Evolutionary conservation across 2,888 invertebrate genomes (phyloP), one percentile per base, ranked within the genome.

Genomic region (Hemistola chrysoprasaria): DNA sequence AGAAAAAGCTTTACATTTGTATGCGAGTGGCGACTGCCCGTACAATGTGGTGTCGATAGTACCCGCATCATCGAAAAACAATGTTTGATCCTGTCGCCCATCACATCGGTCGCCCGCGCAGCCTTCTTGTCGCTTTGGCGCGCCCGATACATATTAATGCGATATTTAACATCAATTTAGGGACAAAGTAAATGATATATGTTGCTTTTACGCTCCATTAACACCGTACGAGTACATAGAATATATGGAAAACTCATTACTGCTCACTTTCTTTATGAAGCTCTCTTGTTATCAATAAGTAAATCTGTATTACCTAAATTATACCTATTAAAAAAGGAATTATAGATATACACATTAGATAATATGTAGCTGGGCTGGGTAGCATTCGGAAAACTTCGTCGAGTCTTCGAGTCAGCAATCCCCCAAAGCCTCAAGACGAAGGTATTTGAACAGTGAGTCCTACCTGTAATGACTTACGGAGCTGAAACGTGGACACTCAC

Each of bases 121-220:
- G 63, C 79, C 82, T 79, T 74, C 71, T 64, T 53, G 62, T 62
- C 58, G 47, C 40, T 47, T 63, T 60, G 41, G 43, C 60, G 73
- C 62, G 63, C 78, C 61, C 65, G 71, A 75, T 84, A 81, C 84
- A 86, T 84, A 76, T 65, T 78, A 82, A 85, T 83, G 73, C 41
- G 41, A 56, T 59, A 65, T 58, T 73, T 65, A 59, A 62, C 61
- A 62, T 63, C 53, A 54, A 59, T 69, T 59, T 57, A 52, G 59
- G 54, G 50, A 53, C 4, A 2, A 16, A 16, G 16, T 16, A 16
- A 4, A 4, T 16, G 4, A 4, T 16, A 16, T 33, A 34, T 26
- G 25, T 25, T 55, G 51, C 42, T 30, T 51, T 40, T 47, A 53
- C 46, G 34, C 40, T 31, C 39, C 33, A 36, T 25, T 43, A 23